Conservation (phyloP, 1,140 invertebrate species). For the Leptonema lineaticorne region DNA sequence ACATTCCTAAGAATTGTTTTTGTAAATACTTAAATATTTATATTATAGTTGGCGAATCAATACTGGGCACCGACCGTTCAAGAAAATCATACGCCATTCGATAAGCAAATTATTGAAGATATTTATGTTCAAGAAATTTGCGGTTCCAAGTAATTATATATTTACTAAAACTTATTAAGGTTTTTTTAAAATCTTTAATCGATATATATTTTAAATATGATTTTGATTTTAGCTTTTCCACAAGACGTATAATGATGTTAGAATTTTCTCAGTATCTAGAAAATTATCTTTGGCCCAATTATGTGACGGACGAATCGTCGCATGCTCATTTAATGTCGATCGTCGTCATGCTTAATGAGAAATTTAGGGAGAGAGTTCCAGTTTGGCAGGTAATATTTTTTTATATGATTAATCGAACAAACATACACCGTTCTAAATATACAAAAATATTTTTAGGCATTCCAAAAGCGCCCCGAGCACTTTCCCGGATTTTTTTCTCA, state of each 20-base stretch:
- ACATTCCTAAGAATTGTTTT: background rate
- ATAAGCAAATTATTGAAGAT: constrained; percentile 74
- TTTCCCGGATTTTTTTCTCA: constrained; percentile 88
- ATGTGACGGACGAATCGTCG: constrained; percentile 65
- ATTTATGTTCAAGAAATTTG: constrained; percentile 81
- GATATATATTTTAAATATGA: background rate
- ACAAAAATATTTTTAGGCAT: constrained; percentile 57
- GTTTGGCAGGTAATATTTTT: constrained; percentile 80
- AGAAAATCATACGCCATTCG: constrained; percentile 68
- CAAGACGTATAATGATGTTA: constrained; percentile 88
- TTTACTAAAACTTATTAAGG: background rate
- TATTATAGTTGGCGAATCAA: constrained; percentile 75
- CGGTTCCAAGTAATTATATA: constrained; percentile 62
- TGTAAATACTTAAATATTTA: background rate
- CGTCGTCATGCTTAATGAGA: constrained; percentile 97
- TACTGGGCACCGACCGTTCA: constrained; percentile 85
- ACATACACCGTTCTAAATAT: background rate
- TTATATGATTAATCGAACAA: background rate
- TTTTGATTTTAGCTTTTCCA: constrained; percentile 68
- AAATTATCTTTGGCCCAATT: constrained; percentile 98
- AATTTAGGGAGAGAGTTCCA: constrained; percentile 93
- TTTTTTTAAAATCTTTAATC: background rate
- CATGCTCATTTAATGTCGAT: constrained; percentile 91
- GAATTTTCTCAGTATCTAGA: constrained; percentile 98
- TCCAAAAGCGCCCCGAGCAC: constrained; percentile 76